Conservation (phyloP, 2,888 invertebrate genomes). For the Nipponacmea schrenckii region DNA sequence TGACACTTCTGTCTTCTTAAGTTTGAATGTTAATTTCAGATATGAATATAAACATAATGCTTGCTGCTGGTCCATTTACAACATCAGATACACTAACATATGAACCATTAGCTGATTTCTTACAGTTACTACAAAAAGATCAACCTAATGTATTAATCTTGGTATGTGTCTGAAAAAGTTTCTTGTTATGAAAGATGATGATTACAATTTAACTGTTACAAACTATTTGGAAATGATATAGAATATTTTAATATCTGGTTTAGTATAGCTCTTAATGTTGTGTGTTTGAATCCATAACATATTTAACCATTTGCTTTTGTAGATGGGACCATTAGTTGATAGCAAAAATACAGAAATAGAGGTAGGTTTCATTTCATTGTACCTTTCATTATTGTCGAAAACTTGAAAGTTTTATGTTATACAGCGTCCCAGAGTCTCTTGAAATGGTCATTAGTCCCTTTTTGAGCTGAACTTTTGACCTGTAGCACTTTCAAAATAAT, state of each 20-base stretch:
- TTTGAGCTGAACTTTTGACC: too few species aligned
- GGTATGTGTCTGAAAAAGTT: constrained; percentile 51
- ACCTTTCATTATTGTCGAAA: neutral
- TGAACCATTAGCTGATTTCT: constrained; percentile 83
- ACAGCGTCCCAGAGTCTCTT: too few species aligned
- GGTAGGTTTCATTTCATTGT: constrained; percentile 36
- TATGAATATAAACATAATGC: constrained; percentile 71
- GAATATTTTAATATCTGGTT: neutral
- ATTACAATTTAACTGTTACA: too few species aligned
- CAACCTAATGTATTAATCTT: constrained; percentile 83
- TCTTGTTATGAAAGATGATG: neutral
- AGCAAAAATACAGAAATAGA: constrained; percentile 54
- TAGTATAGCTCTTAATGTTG: neutral
- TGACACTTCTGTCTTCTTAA: neutral
- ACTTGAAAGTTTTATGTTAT: neutral
- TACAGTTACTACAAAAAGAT: constrained; percentile 75
- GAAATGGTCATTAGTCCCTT: too few species aligned
- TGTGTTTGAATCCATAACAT: neutral
- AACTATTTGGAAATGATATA: neutral
- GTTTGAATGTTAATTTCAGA: constrained; percentile 5
- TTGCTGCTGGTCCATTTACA: constrained; percentile 88
- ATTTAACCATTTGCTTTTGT: neutral
- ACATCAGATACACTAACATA: constrained; percentile 80
- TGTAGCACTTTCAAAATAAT: too few species aligned
- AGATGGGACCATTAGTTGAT: neutral